Percentiles rank a stretch among this genome's conserved stretches.
These are phyloP conservation scores for Drosophila sp. DNA, from an alignment of 1,140 invertebrate genomes.

Conservation along the genomic window DNA sequence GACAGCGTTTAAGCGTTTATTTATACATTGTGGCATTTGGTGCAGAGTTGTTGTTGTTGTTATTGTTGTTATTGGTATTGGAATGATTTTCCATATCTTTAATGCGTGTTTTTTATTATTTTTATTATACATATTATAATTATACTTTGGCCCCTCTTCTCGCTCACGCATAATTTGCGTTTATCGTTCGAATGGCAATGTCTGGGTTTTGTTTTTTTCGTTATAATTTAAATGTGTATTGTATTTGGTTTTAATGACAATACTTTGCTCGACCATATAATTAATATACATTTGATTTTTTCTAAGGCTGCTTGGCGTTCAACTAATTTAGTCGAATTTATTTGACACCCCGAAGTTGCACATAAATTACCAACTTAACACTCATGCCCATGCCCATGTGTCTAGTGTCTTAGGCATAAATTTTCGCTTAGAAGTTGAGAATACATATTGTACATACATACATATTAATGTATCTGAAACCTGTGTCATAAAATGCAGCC, in stretches of 20 bases:
- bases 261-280: conserved; percentile 21
- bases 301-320: conserved; percentile 8
- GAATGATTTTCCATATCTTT: conserved; percentile 12
- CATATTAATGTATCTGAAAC: conserved; percentile 36
- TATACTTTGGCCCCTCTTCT: conserved; percentile 20
- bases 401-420: conserved; percentile 38
- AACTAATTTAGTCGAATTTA: conserved; percentile 48
- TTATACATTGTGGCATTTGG: conserved; percentile 18
- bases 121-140: conserved; percentile 42
- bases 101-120: conserved; percentile 49
- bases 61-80: conserved; percentile 9
- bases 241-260: conserved; percentile 35
- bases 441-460: conserved; percentile 24
- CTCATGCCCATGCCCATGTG: conserved; percentile 10
- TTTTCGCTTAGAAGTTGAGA: conserved; percentile 48
- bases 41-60: conserved; percentile 22
- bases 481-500: conserved; percentile 41
- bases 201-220: conserved; percentile 12
- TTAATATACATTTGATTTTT: conserved; percentile 43
- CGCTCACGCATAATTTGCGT: conserved; percentile 13
- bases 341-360: conserved; percentile 30
- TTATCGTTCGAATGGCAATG: conserved; percentile 24
- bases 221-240: conserved; percentile 47
- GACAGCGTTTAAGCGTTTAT: conserved; percentile 56
- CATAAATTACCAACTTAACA: conserved; percentile 52